These are phyloP conservation scores for Nasonovia ribisnigri DNA, from an alignment of 2,888 invertebrate genomes.

Conservation along the genomic window DNA sequence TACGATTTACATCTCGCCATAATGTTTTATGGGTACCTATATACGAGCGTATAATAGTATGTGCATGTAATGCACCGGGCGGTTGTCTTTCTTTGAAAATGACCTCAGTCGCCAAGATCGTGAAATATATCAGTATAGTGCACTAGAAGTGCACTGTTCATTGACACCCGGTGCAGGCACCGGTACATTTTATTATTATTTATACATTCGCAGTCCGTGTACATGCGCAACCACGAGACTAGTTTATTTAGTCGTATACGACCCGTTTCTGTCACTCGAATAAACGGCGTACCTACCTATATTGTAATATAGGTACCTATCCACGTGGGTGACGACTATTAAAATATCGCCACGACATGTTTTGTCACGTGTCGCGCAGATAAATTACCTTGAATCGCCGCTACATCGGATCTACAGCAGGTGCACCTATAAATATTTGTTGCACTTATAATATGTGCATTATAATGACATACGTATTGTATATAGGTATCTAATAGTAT, in stretches of 20 bases:
- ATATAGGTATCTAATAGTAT: neutral
- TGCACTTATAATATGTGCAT: neutral
- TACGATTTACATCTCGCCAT: neutral
- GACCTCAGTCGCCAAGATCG: neutral
- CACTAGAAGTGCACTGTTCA: neutral
- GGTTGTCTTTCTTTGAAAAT: neutral
- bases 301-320: neutral
- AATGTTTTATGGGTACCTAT: neutral
- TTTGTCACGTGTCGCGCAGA: neutral
- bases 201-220: neutral
- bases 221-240: neutral
- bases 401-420: neutral
- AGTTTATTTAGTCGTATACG: neutral
- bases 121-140: neutral
- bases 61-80: conserved; percentile 11
- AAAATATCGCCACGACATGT: neutral
- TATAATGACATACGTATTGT: neutral
- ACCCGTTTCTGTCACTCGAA: neutral
- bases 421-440: conserved; percentile 1
- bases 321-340: conserved; percentile 20
- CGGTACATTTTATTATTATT: neutral
- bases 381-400: neutral
- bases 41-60: neutral
- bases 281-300: neutral
- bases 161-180: neutral